Percentiles rank a stretch among this genome's conserved stretches.
These are phyloP conservation scores for Elanus axillaris DNA, from an alignment of 2,113 vertebrate species.

Conservation along the genomic window DNA sequence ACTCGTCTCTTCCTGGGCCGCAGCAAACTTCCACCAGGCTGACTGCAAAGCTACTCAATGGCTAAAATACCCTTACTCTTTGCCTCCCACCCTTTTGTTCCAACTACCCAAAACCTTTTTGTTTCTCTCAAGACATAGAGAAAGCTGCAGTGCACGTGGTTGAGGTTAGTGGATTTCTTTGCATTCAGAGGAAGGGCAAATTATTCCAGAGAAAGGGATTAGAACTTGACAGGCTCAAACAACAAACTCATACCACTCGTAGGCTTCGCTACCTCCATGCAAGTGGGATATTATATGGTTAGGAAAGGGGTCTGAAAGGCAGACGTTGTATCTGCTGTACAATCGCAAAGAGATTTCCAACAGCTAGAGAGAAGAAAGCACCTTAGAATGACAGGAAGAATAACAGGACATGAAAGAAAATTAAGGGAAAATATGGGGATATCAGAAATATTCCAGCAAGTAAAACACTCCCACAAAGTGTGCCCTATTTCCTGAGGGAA, in stretches of 20 bases:
- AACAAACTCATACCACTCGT: not conserved
- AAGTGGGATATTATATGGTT: too few species aligned
- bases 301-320: not conserved
- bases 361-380: not conserved
- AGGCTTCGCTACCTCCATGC: not conserved
- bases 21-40: not conserved
- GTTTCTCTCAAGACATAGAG: rapidly evolving
- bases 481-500: not conserved
- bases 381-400: not conserved
- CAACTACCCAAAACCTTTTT: not conserved
- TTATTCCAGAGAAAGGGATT: not conserved
- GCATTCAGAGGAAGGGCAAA: not conserved
- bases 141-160: not conserved
- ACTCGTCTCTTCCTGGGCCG: not conserved
- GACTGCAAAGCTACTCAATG: not conserved
- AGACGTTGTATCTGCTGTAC: rapidly evolving
- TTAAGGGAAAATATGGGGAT: not conserved
- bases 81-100: not conserved
- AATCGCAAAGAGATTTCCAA: not conserved
- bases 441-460: not conserved
- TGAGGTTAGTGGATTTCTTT: not conserved
- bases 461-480: not conserved
- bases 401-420: not conserved
- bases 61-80: not conserved
- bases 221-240: not conserved